phyloP scores from a whole-genome alignment of 2,113 vertebrate species.

The Uropsilus gracilis region DNA sequence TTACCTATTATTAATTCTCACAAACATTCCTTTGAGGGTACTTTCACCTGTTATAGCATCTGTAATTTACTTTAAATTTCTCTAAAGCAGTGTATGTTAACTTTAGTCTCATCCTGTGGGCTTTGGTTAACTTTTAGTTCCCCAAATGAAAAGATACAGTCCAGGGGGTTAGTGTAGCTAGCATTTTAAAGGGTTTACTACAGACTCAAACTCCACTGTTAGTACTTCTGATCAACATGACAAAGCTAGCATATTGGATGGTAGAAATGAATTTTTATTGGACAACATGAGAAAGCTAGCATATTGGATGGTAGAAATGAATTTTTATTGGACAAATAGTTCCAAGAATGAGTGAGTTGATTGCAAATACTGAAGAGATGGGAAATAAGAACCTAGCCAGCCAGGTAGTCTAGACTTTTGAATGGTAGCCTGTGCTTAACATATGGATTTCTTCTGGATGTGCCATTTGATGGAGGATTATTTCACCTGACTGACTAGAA shows the following conservation, averaged over 20 bases:
- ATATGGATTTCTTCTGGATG: neutral
- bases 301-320: neutral
- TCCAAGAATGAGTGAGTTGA: neutral
- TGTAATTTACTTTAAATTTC: conserved; percentile 20
- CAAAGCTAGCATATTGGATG: neutral
- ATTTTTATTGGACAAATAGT: neutral
- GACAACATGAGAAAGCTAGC: neutral
- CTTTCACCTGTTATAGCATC: neutral
- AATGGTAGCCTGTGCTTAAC: neutral
- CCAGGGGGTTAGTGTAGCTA: neutral
- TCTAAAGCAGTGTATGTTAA: neutral
- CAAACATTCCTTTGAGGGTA: neutral
- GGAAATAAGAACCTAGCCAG: neutral
- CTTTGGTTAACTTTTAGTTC: neutral
- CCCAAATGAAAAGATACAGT: conserved; percentile 15
- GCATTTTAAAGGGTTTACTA: conserved; percentile 4
- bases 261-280: conserved; percentile 12
- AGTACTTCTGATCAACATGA: conserved; percentile 30
- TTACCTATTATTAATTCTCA: neutral
- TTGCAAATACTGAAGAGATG: neutral
- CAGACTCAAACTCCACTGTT: neutral
- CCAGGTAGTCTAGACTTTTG: neutral
- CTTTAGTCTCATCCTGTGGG: neutral
- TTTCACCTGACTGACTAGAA: neutral
- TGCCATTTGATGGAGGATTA: neutral